Percentiles rank a stretch among this genome's conserved stretches.
Evolutionary conservation across 2,113 vertebrate species (phyloP).

Genomic region (Saccopteryx bilineata): DNA sequence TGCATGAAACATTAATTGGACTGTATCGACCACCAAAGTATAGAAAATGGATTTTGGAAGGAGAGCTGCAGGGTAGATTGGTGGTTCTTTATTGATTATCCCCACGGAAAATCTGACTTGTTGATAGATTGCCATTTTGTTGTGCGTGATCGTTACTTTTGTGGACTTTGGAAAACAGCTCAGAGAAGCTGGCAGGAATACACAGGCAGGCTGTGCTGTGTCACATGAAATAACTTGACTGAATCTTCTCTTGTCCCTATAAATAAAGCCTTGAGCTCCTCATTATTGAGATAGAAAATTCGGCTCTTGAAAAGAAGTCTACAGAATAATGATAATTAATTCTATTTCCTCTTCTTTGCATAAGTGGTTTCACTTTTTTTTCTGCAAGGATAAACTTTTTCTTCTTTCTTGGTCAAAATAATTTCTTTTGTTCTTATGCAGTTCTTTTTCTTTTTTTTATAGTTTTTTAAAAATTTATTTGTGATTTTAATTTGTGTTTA

Average conservation of each 20-base stretch:
- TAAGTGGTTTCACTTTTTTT: slow-evolving; percentile 6
- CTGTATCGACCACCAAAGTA: slow-evolving; percentile 81
- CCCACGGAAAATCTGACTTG: slow-evolving; percentile 79
- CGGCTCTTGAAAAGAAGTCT: neutral
- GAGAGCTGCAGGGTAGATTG: slow-evolving; percentile 76
- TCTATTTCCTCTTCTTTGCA: neutral
- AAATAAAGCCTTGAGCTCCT: neutral
- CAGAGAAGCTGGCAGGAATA: neutral
- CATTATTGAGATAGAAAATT: slow-evolving; percentile 27
- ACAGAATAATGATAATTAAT: neutral
- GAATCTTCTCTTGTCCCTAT: neutral
- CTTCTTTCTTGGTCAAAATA: neutral
- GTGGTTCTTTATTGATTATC: slow-evolving; percentile 84
- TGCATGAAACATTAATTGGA: slow-evolving; percentile 88
- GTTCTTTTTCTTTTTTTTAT: slow-evolving; percentile 32
- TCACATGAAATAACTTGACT: neutral
- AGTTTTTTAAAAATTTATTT: neutral
- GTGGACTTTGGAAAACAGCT: slow-evolving; percentile 60
- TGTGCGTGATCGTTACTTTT: slow-evolving; percentile 78
- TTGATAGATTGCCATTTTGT: slow-evolving; percentile 77
- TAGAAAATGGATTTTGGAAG: slow-evolving; percentile 81
- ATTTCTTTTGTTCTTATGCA: slow-evolving; percentile 62
- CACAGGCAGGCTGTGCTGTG: neutral
- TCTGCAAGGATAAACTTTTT: neutral
- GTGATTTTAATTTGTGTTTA: too few relatives aligned